phyloP scores from a whole-genome alignment of 2,888 invertebrate species.

The Fragum sueziense region DNA sequence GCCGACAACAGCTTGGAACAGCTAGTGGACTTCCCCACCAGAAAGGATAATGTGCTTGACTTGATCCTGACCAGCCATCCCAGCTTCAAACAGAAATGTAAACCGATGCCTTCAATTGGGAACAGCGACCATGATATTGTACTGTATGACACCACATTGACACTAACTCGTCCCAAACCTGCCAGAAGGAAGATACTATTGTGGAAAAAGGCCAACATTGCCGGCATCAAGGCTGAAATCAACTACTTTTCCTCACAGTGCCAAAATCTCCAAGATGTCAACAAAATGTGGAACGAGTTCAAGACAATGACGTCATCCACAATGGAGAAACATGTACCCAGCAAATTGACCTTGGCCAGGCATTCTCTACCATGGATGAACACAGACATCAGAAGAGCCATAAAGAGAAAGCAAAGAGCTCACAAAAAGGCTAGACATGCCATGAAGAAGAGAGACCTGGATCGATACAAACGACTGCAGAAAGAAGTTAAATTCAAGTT shows the following conservation, averaged over 20 bases:
- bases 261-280: neutral
- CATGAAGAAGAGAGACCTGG: neutral
- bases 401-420: neutral
- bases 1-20: neutral
- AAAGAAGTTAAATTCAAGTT: neutral
- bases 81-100: no score
- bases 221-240: neutral
- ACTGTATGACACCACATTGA: neutral
- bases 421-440: no score
- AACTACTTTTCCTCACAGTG: neutral
- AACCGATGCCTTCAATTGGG: no score
- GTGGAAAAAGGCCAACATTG: neutral
- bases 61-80: no score
- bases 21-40: no score
- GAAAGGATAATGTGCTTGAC: no score
- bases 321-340: neutral
- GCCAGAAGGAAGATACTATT: neutral
- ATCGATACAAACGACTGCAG: neutral
- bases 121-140: no score
- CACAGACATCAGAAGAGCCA: neutral
- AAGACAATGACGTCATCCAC: neutral
- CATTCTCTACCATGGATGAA: slow-evolving; percentile 9
- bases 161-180: neutral
- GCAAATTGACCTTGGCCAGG: neutral
- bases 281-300: neutral